A percentile compares a stretch with the other conserved stretches of the same genome.
phyloP scores from a whole-genome alignment of 2,888 invertebrate genomes.

The Ectobius pallidus region DNA sequence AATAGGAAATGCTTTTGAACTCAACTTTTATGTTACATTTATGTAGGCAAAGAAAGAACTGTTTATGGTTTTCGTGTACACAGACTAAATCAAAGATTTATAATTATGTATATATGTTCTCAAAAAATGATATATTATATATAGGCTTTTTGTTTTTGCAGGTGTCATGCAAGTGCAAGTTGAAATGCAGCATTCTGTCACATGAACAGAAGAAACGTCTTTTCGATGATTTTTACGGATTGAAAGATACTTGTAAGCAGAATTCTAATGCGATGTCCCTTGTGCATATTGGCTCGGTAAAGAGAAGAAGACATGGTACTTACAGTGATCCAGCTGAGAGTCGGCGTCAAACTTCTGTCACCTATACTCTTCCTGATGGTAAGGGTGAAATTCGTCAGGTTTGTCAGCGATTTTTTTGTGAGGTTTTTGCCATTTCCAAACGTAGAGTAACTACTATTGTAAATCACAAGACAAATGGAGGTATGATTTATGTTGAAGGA shows the following conservation, averaged over 20 bases:
- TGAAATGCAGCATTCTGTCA: neutral
- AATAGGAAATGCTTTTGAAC: too few relatives aligned
- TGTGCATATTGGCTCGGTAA: neutral
- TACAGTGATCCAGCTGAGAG: neutral
- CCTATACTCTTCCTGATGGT: neutral
- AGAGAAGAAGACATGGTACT: neutral
- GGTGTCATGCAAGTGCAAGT: neutral
- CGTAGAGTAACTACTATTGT: neutral
- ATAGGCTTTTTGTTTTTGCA: neutral
- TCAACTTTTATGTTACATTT: too few relatives aligned
- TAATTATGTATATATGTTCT: too few relatives aligned
- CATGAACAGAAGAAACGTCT: neutral
- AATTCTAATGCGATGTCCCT: neutral
- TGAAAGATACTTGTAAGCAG: neutral
- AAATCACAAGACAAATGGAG: neutral
- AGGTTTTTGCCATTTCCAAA: too few relatives aligned
- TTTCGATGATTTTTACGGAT: neutral
- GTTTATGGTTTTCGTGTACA: too few relatives aligned
- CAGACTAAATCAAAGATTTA: too few relatives aligned
- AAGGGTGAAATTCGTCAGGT: neutral
- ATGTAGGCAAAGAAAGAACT: too few relatives aligned
- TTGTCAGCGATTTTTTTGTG: too few relatives aligned
- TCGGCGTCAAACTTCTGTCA: neutral
- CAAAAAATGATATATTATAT: neutral
- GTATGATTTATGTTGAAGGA: neutral